These are phyloP conservation scores for Xanthorhoe spadicearia DNA, from an alignment of 2,888 invertebrate species.

Conservation along the genomic window DNA sequence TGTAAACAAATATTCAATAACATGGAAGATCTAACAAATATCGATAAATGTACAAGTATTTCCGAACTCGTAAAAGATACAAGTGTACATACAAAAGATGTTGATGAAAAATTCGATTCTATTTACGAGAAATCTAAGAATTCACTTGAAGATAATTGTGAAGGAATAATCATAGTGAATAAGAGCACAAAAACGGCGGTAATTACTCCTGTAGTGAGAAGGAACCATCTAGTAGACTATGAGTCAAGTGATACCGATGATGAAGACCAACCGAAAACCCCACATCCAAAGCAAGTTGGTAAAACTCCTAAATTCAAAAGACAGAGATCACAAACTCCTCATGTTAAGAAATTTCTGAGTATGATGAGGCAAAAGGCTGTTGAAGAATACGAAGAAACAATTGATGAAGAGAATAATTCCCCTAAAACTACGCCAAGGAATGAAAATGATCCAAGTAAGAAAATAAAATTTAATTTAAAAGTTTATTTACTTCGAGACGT, in stretches of 20 bases:
- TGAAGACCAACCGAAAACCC: constrained; percentile 51
- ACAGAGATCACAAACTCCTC: constrained; percentile 69
- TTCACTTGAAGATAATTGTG: constrained; percentile 59
- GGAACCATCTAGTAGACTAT: constrained; percentile 72
- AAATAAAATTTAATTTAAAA: no score
- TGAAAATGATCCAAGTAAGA: constrained; percentile 56
- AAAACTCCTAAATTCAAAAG: constrained; percentile 67
- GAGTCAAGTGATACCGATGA: constrained; percentile 70
- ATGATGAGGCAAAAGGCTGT: constrained; percentile 64
- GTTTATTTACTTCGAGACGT: background rate
- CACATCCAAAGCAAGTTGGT: constrained; percentile 56
- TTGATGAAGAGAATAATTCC: constrained; percentile 54
- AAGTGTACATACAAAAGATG: constrained; percentile 47
- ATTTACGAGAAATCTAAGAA: constrained; percentile 64
- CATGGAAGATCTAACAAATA: constrained; percentile 70
- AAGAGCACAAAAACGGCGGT: constrained; percentile 71
- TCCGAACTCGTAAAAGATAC: constrained; percentile 64
- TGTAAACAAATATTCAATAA: constrained; percentile 66
- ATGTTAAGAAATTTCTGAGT: constrained; percentile 65
- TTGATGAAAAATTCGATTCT: constrained; percentile 71
- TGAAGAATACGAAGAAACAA: constrained; percentile 62
- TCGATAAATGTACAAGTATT: constrained; percentile 72
- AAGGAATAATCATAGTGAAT: constrained; percentile 66
- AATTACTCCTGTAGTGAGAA: constrained; percentile 72
- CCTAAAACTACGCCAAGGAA: constrained; percentile 62